Base-by-base conservation (phyloP, 92 coral and sea anemone species). In the Plumapathes pennacea region DNA sequence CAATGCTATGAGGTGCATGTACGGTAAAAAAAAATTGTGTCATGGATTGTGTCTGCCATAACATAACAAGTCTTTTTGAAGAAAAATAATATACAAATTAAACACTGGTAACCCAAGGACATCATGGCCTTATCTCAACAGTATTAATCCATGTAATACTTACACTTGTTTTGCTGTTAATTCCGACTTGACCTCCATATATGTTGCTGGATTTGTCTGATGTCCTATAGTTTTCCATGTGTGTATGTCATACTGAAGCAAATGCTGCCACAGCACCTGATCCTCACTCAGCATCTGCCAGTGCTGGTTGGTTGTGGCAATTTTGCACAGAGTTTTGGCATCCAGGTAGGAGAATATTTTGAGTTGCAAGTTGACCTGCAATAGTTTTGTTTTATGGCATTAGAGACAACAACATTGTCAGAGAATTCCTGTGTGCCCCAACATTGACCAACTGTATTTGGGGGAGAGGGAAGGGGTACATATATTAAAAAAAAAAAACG, bases 241-340 rank as follows among this genome's bases (percentile, higher is more conserved):
- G 42, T 81, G 74, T 71, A 84, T 29, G 40, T 92, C 77, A n/a
- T 55, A 37, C 44, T 56, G 60, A 41, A 88, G 69, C 25, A 74
- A 77, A 37, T 62, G 77, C 61, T 54, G 65, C 98, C 98, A 92
- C 23, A 88, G 48, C 24, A 88, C 57, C 25, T 69, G 72, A 53
- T 92, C 98, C 43, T 84, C 88, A 63, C 92, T 69, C 38, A 92
- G 63, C 79, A 83, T 92, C 33, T 50, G 54, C 84, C 95, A 82
- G 45, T 80, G 61, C 28, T 69, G 77, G 33, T 89, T 87, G 18
- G 92, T 73, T 52, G 69, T 27, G 12, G 98, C 87, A 32, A 83
- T 78, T 50, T 46, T 79, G 49, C 98, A 88, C 36, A 92, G 57
- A 31, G 92, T 83, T 29, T 50, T 71, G 14, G 88, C 89, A 84